Percentiles rank a stretch among this genome's conserved stretches.
Evolutionary conservation across 2,888 invertebrate genomes (phyloP).

Genomic region (Helobdella robusta): DNA sequence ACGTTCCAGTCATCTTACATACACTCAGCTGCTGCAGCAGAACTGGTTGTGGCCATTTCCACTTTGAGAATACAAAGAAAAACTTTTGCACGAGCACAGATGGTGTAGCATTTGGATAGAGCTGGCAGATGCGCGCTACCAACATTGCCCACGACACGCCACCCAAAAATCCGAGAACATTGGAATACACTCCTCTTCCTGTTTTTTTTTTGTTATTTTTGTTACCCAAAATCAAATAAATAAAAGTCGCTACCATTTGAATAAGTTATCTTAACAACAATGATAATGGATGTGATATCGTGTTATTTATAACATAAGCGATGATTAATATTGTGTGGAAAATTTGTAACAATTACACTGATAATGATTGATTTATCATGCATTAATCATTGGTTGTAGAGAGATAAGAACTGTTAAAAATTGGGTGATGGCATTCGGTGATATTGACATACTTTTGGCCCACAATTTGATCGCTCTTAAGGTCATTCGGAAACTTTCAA

Average conservation of each 20-base stretch:
- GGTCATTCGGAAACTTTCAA: slow-evolving; percentile 83
- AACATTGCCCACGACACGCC: slow-evolving; percentile 99
- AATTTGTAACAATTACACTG: not conserved
- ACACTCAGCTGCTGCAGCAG: slow-evolving; percentile 69
- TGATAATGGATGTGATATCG: not conserved
- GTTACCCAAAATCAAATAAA: too few species aligned
- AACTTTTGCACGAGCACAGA: slow-evolving; percentile 93
- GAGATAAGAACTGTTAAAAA: too few species aligned
- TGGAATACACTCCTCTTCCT: slow-evolving; percentile 89
- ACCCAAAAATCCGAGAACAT: slow-evolving; percentile 90
- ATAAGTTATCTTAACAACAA: too few species aligned
- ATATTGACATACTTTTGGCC: slow-evolving; percentile 87
- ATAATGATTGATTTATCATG: too few species aligned
- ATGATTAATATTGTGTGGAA: not conserved
- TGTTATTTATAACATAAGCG: not conserved
- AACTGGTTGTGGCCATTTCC: slow-evolving; percentile 91
- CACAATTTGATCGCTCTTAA: slow-evolving; percentile 89
- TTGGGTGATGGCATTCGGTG: too few species aligned
- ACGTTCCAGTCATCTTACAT: slow-evolving; percentile 70
- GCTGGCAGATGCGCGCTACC: slow-evolving; percentile 91
- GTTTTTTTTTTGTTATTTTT: too few species aligned
- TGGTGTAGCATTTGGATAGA: slow-evolving; percentile 92
- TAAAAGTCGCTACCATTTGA: too few species aligned
- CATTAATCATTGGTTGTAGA: too few species aligned
- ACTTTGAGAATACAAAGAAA: slow-evolving; percentile 92